Evolutionary conservation across 2,888 invertebrate genomes (phyloP).

Genomic region (Ochropleura plecta): DNA sequence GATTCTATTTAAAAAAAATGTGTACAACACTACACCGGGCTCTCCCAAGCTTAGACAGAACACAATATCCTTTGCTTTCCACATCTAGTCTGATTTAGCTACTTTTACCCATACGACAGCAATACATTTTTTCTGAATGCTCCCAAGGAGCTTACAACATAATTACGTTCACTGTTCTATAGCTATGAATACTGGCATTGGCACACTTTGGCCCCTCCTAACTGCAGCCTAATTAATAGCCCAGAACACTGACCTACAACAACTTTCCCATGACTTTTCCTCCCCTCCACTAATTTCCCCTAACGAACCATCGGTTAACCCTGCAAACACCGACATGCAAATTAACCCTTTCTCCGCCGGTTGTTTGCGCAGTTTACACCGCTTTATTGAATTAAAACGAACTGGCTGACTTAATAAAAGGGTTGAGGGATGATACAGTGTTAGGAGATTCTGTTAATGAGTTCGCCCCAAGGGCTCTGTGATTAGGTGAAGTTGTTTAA

Average conservation of each 20-base stretch:
- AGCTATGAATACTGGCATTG: constrained; percentile 30
- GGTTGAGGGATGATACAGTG: constrained; percentile 88
- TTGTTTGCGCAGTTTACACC: constrained; percentile 87
- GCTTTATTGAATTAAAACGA: constrained; percentile 88
- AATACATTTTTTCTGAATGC: background rate
- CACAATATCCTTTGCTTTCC: background rate
- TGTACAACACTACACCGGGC: background rate
- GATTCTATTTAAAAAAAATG: no score
- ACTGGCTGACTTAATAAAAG: constrained; percentile 77
- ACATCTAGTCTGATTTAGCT: background rate
- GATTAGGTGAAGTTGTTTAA: constrained; percentile 84
- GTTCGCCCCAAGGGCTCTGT: constrained; percentile 81
- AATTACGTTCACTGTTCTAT: background rate
- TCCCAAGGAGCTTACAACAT: background rate
- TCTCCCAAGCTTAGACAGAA: background rate
- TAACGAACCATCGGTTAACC: constrained; percentile 90
- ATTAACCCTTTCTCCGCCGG: constrained; percentile 89
- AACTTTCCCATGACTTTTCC: constrained; percentile 87
- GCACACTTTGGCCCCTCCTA: constrained; percentile 44
- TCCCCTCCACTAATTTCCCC: constrained; percentile 87
- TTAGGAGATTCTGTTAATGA: constrained; percentile 85
- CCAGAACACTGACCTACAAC: constrained; percentile 83
- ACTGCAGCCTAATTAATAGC: constrained; percentile 52
- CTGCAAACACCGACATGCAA: constrained; percentile 88
- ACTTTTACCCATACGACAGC: background rate